Base-by-base conservation (phyloP, 2,797 vertebrate species). In the Gambelia wislizenii region DNA sequence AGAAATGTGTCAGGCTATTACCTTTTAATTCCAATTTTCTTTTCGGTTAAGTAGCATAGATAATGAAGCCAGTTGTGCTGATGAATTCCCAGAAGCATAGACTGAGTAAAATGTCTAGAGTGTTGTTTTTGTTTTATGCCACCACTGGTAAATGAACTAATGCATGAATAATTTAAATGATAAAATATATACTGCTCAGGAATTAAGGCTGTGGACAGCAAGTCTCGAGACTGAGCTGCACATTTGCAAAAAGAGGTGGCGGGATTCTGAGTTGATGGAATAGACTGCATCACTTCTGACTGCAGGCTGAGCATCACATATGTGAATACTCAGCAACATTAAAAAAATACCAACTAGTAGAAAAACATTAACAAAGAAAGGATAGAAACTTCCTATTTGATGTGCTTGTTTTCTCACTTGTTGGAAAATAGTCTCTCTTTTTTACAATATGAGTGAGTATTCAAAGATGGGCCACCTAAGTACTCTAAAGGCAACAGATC, bases 21-120 rank as follows among this genome's bases (percentile, higher is more conserved):
- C 84, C 84, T 89, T 89, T 86, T 89, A 89, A 89, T 89, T 89
- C 78, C 78, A 61, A 75, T 42, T 82, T 81, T 61, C 5, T 54
- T 54, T n/a, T 67, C 84, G 86, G 70, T 89, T 67, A 75, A 75
- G 56, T 82, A 82, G 89, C 84, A 89, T 54, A 81, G 78, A 89
- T 89, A 89, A 89, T 89, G 70, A 86, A 89, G 36, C 54, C 25
- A 54, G 54, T 75, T 82, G 47, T 49, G 44, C 25, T 75, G 79
- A 56, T 54, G 22, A 67, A 76, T 86, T 86, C 89, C 78, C 84
- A 74, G 80, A 82, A 67, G 84, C 56, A 82, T 75, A 67, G 70
- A 54, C 30, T 70, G 42, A 70, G 52, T 84, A 77, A 88, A 52
- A 75, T 39, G 8, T 54, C 25, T 25, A 67, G 72, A 67, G 74